A percentile compares a stretch with the other conserved stretches of the same genome.
Conservation (phyloP, 2,797 vertebrate genomes). For the Numenius phaeopus region DNA sequence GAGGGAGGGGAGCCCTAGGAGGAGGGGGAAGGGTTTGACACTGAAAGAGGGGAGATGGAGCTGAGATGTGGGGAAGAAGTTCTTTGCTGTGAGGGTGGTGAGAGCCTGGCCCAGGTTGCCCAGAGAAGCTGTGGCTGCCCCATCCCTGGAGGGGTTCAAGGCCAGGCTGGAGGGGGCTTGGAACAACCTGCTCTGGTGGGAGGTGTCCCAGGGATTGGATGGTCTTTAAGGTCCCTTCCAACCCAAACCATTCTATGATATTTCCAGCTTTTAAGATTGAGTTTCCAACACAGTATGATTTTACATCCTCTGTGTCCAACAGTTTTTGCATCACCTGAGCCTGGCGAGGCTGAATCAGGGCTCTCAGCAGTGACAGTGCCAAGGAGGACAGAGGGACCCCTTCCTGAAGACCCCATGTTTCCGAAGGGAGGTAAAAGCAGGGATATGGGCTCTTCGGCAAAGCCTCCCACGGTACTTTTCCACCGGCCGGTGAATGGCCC, state of each 20-base stretch:
- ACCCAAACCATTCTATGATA: background rate
- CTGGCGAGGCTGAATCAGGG: background rate
- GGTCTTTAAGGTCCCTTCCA: background rate
- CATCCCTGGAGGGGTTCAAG: no score
- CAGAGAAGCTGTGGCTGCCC: no score
- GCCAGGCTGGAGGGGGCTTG: background rate
- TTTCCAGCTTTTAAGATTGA: background rate
- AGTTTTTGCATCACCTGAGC: rapidly evolving
- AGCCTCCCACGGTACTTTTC: background rate
- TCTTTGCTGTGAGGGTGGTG: no score
- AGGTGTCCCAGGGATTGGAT: background rate
- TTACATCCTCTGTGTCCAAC: background rate
- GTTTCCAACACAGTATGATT: rapidly evolving
- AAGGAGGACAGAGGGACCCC: background rate
- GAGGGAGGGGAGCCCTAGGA: no score
- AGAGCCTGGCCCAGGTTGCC: no score
- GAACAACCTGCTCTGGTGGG: background rate
- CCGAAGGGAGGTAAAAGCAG: rapidly evolving
- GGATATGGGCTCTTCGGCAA: rapidly evolving
- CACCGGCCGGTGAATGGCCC: background rate
- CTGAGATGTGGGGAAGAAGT: no score
- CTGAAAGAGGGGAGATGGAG: no score
- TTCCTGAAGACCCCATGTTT: rapidly evolving
- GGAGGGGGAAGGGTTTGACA: no score
- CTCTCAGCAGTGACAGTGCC: rapidly evolving